phyloP scores from a whole-genome alignment of 1,140 invertebrate genomes.

The Laupala kohalensis region DNA sequence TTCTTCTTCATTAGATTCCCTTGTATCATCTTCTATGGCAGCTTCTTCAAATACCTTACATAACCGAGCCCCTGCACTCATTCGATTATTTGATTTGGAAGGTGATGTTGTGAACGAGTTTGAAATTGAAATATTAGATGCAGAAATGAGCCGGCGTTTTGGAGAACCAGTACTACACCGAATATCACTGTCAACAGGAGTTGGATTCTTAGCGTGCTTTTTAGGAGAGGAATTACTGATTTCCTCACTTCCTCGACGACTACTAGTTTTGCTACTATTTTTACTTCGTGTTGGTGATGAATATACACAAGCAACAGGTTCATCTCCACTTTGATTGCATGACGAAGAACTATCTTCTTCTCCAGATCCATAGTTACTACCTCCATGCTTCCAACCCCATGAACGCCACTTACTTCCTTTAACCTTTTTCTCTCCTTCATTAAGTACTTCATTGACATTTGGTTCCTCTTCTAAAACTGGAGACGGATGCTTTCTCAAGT shows the following conservation, averaged over 20 bases:
- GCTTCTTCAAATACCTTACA: conserved; percentile 32
- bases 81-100: conserved; percentile 17
- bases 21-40: conserved; percentile 18
- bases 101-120: neutral
- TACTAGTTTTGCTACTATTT: conserved; percentile 21
- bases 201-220: neutral
- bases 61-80: conserved; percentile 26
- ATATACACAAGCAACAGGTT: conserved; percentile 19
- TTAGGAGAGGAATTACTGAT: neutral
- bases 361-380: conserved; percentile 23
- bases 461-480: neutral
- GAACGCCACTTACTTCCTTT: conserved; percentile 22
- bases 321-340: conserved; percentile 11
- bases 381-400: conserved; percentile 27
- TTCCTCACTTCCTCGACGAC: neutral
- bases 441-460: neutral
- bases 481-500: conserved; percentile 19
- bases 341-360: conserved; percentile 25
- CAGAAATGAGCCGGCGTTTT: neutral
- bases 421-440: neutral
- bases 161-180: neutral
- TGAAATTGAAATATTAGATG: neutral
- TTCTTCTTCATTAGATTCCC: conserved; percentile 11
- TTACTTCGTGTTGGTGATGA: conserved; percentile 22
- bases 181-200: neutral